Evolutionary conservation across 2,888 invertebrate species (phyloP).

Genomic region (Clitarchus hookeri): DNA sequence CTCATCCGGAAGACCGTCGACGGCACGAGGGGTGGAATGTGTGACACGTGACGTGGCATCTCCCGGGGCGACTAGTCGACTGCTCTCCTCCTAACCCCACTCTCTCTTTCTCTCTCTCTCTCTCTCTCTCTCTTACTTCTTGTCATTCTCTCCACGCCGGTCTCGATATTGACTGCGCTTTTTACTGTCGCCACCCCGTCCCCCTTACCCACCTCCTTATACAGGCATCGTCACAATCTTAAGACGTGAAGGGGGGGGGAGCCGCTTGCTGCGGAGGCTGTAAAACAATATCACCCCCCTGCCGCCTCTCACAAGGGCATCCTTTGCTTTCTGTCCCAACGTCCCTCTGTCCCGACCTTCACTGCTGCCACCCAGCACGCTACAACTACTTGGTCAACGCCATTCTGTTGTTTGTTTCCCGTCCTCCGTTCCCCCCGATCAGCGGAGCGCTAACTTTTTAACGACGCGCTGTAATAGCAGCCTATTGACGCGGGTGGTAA

Average conservation of each 20-base stretch:
- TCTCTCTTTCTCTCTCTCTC: not conserved
- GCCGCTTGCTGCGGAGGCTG: slow-evolving; percentile 6
- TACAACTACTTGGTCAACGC: not conserved
- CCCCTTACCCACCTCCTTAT: not conserved
- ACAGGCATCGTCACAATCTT: slow-evolving; percentile 2
- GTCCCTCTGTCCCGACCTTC: not conserved
- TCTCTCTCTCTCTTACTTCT: not conserved
- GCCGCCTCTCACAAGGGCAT: not conserved
- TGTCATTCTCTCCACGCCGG: not conserved
- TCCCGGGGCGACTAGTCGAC: slow-evolving; percentile 24
- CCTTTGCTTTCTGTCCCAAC: not conserved
- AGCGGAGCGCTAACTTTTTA: not conserved
- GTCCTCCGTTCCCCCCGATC: not conserved
- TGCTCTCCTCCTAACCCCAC: not conserved
- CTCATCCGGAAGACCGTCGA: slow-evolving; percentile 16
- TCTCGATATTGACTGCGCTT: slow-evolving; percentile 2
- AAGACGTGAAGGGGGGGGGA: not conserved
- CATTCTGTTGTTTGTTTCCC: not conserved
- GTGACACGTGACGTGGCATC: slow-evolving; percentile 30
- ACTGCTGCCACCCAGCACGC: not conserved
- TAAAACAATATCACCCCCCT: slow-evolving; percentile 3
- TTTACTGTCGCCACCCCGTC: not conserved
- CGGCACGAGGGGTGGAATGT: slow-evolving; percentile 23
- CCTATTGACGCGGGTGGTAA: too few relatives aligned
- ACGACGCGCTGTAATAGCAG: too few relatives aligned